Conservation (phyloP, 2,797 vertebrate genomes). For the Pseudomugil tenellus region DNA sequence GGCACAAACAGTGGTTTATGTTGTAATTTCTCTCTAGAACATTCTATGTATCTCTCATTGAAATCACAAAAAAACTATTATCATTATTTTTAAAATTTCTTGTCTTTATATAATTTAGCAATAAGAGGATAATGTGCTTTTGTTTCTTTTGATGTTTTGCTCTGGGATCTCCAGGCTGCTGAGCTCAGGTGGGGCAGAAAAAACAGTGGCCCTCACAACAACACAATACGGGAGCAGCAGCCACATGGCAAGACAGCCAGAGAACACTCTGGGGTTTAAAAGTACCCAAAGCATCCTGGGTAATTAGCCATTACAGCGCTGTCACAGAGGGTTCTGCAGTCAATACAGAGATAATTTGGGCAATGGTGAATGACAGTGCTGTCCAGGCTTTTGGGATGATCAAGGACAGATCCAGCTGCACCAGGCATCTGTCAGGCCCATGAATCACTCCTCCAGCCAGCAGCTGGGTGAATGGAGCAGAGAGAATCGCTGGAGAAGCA, state of each 20-base stretch:
- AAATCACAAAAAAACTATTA: slow-evolving; percentile 37
- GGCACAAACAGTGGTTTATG: slow-evolving; percentile 73
- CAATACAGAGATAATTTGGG: slow-evolving; percentile 99
- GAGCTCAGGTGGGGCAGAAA: slow-evolving; percentile 72
- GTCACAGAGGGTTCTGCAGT: slow-evolving; percentile 99
- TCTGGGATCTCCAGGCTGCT: slow-evolving; percentile 46
- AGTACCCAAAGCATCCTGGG: slow-evolving; percentile 99
- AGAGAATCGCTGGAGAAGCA: slow-evolving; percentile 89
- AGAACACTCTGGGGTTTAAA: slow-evolving; percentile 87
- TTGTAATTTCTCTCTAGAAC: slow-evolving; percentile 56
- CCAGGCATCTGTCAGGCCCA: slow-evolving; percentile 99
- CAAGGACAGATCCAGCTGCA: slow-evolving; percentile 99
- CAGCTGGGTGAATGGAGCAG: slow-evolving; percentile 90
- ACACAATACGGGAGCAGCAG: slow-evolving; percentile 54
- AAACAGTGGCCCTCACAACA: slow-evolving; percentile 68
- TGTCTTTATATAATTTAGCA: slow-evolving; percentile 65
- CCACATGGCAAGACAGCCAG: slow-evolving; percentile 75
- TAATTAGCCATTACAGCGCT: slow-evolving; percentile 99
- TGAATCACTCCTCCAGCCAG: slow-evolving; percentile 99
- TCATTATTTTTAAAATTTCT: slow-evolving; percentile 23
- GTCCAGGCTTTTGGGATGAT: slow-evolving; percentile 99
- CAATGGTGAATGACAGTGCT: slow-evolving; percentile 99
- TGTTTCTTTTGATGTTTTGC: slow-evolving; percentile 57
- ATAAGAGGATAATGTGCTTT: slow-evolving; percentile 58
- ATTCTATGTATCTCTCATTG: slow-evolving; percentile 18